Evolutionary conservation across 2,888 invertebrate species (phyloP), one percentile per base, ranked within the genome.

Genomic region (Phengaris arion): DNA sequence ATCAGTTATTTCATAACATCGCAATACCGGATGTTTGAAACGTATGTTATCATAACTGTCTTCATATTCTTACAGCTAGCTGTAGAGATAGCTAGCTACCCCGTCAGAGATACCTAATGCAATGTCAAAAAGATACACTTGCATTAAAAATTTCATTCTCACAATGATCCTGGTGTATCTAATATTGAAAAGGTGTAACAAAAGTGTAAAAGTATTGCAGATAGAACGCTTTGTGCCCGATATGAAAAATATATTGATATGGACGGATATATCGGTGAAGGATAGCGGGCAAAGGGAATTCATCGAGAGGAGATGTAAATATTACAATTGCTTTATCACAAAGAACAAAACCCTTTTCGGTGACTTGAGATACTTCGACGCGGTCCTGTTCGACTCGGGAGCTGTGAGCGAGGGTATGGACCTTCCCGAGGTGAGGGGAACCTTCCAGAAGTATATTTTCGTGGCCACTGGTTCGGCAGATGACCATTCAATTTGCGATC

Each of bases 401-500:
- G 86, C 89, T 64, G 79, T 89, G 6, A 84, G 84, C 76, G 74
- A 74, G 2, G 81, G 81, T 8, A 74, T 46, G 0, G 70, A 76
- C 5, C 77, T 80, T 0, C 89, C 90, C 0, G 76, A 77, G 52
- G 68, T 80, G 2, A 85, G 92, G 76, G 83, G 85, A 9, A 6
- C 74, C 0, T 78, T 81, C n/a, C 92, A 92, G 78, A 90, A 88
- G 80, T 93, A 89, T 74, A 84, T 92, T 10, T 90, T 92, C 76
- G 87, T 87, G 6, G 87, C 90, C 0, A 90, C 89, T 45, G 87
- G 90, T 74, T 92, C 92, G 0, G 79, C 90, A 6, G 88, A 88
- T 77, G 89, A 87, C 48, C 89, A 84, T 77, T 90, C 92, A 6
- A 83, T 91, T 2, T 92, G 91, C 76, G 79, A 86, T 77, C 64